Conservation (phyloP, 2,888 invertebrate species). For the Aquatica leii region DNA sequence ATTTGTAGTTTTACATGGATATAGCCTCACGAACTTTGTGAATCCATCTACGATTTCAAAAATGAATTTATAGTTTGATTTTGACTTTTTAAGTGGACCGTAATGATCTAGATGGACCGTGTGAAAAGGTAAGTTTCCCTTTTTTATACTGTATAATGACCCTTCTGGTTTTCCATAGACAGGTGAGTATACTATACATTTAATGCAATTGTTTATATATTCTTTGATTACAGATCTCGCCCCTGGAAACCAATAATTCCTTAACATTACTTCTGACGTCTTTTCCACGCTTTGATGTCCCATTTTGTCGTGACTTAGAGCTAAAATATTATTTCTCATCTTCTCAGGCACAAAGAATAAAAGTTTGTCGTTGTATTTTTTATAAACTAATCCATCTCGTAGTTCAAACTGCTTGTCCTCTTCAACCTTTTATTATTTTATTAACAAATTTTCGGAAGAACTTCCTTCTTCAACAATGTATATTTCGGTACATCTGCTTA, state of each 20-base stretch:
- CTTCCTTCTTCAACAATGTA: conserved; percentile 10
- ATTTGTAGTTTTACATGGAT: not conserved
- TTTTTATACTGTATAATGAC: not conserved
- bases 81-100: not conserved
- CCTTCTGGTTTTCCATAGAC: not conserved
- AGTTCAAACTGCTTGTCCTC: conserved; percentile 10
- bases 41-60: not conserved
- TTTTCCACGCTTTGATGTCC: conserved; percentile 46
- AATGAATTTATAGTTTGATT: not conserved
- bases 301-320: conserved; percentile 44
- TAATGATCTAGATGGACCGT: not conserved
- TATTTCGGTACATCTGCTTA: conserved; percentile 7
- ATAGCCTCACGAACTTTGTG: not conserved
- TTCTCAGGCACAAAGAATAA: conserved; percentile 33
- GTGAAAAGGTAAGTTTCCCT: not conserved
- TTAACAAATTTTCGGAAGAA: not conserved
- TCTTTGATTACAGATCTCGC: no score
- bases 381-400: conserved; percentile 15
- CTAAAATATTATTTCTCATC: conserved; percentile 43
- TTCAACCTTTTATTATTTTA: not conserved
- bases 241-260: no score
- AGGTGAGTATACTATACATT: not conserved
- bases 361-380: conserved; percentile 10
- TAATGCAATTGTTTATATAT: not conserved
- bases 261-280: not conserved